A percentile compares a stretch with the other conserved stretches of the same genome.
These are phyloP conservation scores for Gymnocheta viridis DNA, from an alignment of 2,888 invertebrate genomes.

Conservation along the genomic window DNA sequence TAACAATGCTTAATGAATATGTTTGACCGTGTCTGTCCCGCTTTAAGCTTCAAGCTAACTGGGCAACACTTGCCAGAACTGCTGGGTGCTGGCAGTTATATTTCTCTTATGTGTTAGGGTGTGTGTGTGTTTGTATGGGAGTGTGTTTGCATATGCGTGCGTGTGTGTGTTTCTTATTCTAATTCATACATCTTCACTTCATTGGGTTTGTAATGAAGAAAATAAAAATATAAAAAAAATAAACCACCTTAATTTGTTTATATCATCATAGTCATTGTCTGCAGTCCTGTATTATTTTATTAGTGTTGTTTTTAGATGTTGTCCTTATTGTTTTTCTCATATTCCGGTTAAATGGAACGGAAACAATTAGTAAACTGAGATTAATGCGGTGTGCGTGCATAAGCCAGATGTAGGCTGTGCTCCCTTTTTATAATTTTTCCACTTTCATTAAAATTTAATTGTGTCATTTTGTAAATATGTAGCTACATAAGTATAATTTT, in stretches of 20 bases:
- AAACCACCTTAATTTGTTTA: conserved; percentile 30
- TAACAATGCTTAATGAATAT: too few relatives aligned
- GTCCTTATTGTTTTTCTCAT: conserved; percentile 20
- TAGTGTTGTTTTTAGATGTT: conserved; percentile 1
- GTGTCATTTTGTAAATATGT: conserved; percentile 25
- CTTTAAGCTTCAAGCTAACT: not conserved
- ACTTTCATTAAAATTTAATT: conserved; percentile 39
- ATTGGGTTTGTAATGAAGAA: conserved; percentile 29
- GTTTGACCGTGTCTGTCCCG: too few relatives aligned
- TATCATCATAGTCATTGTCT: not conserved
- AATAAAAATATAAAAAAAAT: not conserved
- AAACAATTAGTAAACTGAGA: conserved; percentile 80
- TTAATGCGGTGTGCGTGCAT: conserved; percentile 33
- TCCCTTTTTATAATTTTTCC: conserved; percentile 5
- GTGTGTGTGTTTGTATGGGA: not conserved
- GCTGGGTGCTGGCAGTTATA: not conserved
- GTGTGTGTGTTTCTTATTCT: not conserved
- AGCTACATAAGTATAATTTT: not conserved
- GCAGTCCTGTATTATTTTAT: conserved; percentile 33
- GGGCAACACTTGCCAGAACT: not conserved
- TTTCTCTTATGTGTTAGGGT: not conserved
- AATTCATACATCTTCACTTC: conserved; percentile 42
- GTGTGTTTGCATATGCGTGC: not conserved
- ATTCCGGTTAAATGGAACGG: conserved; percentile 73
- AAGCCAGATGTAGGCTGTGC: not conserved